These are phyloP conservation scores for Hemibagrus wyckioides DNA, from an alignment of 2,113 vertebrate genomes.

Conservation along the genomic window DNA sequence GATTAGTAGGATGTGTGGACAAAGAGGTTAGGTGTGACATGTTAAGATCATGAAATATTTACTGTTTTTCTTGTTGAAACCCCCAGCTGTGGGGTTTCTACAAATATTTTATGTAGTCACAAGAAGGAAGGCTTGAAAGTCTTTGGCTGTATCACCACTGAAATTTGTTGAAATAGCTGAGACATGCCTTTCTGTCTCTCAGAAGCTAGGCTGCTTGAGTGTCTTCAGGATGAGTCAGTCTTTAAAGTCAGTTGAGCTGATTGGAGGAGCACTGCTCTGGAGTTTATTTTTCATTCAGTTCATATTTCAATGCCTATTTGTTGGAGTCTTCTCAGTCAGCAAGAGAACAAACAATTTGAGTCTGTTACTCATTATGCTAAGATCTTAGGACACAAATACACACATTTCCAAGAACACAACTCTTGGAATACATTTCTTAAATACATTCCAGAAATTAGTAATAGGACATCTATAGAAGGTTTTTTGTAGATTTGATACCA, in stretches of 20 bases:
- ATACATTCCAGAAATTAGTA: not conserved
- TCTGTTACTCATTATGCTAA: slow-evolving; percentile 16
- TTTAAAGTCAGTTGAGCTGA: slow-evolving; percentile 37
- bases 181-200: not conserved
- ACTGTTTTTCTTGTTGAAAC: not conserved
- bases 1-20: slow-evolving; percentile 39
- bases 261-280: slow-evolving; percentile 37
- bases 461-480: not conserved
- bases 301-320: slow-evolving; percentile 25
- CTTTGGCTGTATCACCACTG: not conserved
- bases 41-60: slow-evolving; percentile 12
- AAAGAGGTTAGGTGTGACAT: not conserved
- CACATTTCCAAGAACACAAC: not conserved
- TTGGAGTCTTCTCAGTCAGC: slow-evolving; percentile 25
- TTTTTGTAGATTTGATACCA: not conserved
- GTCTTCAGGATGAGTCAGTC: slow-evolving; percentile 25
- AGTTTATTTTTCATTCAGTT: slow-evolving; percentile 51
- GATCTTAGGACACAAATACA: not conserved
- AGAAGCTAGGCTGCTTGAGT: slow-evolving; percentile 4
- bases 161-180: slow-evolving; percentile 12
- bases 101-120: not conserved
- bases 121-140: not conserved
- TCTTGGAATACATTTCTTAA: not conserved
- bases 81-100: not conserved
- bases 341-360: slow-evolving; percentile 38